These are phyloP conservation scores for Catostylus mosaicus DNA, from an alignment of 30 jellyfish, hydroid and myxozoan species.

Conservation along the genomic window DNA sequence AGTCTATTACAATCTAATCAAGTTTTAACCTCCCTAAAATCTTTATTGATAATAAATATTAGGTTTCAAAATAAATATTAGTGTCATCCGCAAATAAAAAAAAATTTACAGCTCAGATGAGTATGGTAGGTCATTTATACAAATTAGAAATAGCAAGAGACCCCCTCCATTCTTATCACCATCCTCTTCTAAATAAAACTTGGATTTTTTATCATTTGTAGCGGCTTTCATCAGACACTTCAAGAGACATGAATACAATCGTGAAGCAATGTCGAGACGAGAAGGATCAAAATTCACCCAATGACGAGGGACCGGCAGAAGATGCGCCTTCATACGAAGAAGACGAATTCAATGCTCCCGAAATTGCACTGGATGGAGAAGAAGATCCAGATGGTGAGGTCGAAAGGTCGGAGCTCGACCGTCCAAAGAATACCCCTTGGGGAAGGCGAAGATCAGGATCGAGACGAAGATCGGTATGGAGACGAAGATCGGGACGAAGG, in stretches of 20 bases:
- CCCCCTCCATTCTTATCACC: no score
- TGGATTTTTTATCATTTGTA: background rate
- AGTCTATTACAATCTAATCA: background rate
- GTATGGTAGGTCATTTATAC: no score
- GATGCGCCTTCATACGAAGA: background rate
- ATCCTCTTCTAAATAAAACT: no score
- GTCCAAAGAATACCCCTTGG: background rate
- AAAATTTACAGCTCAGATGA: no score
- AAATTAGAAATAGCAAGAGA: no score
- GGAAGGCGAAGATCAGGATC: constrained; percentile 6
- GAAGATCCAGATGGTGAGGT: constrained; percentile 6
- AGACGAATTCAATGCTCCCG: background rate
- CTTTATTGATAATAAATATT: no score
- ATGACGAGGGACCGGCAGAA: background rate
- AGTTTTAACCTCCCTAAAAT: background rate
- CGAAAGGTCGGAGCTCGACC: background rate
- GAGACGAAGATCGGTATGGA: constrained; percentile 5
- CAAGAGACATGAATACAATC: constrained; percentile 10
- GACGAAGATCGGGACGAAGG: no score
- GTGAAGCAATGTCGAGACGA: constrained; percentile 4
- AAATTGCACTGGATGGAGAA: background rate
- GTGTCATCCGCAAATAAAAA: no score
- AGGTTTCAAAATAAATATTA: no score
- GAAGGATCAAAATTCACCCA: constrained; percentile 2
- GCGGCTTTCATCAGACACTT: constrained; percentile 4